phyloP scores from a whole-genome alignment of 2,113 vertebrate genomes.

The Machaerirhynchus nigripectus region DNA sequence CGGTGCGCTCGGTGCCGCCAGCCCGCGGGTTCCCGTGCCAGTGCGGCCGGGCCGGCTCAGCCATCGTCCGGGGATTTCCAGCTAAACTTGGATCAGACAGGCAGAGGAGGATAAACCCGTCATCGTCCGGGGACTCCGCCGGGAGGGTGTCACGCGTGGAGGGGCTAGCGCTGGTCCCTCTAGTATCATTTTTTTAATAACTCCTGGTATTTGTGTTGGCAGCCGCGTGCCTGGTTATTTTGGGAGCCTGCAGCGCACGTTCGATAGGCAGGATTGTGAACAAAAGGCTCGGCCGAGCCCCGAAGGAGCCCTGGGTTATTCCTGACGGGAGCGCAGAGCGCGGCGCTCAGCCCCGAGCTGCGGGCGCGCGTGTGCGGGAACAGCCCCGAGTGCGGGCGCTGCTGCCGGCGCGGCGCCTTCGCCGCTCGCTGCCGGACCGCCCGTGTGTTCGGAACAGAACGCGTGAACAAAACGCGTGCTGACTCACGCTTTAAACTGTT shows the following conservation, averaged over 20 bases:
- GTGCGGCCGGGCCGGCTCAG: neutral
- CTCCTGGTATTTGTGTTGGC: neutral
- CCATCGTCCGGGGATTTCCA: neutral
- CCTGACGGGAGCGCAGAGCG: conserved; percentile 5
- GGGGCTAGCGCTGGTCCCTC: neutral
- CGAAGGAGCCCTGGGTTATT: neutral
- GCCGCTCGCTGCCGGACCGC: neutral
- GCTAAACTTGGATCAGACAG: neutral
- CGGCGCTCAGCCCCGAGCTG: neutral
- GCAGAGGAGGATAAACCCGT: neutral
- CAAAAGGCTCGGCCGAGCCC: conserved; percentile 62
- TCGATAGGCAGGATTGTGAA: neutral
- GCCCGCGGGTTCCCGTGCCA: neutral
- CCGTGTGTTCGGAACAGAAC: neutral
- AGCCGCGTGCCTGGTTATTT: neutral
- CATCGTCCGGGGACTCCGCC: neutral
- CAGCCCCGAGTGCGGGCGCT: neutral
- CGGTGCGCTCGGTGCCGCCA: neutral
- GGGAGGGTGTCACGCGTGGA: neutral
- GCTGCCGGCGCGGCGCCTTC: neutral
- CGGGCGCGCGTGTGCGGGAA: neutral
- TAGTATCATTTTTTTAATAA: neutral
- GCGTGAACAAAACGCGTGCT: conserved; percentile 17
- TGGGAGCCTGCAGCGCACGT: neutral
- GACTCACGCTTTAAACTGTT: conserved; percentile 57